These are phyloP conservation scores for Bellardia pandia DNA, from an alignment of 2,888 invertebrate species.

Conservation along the genomic window DNA sequence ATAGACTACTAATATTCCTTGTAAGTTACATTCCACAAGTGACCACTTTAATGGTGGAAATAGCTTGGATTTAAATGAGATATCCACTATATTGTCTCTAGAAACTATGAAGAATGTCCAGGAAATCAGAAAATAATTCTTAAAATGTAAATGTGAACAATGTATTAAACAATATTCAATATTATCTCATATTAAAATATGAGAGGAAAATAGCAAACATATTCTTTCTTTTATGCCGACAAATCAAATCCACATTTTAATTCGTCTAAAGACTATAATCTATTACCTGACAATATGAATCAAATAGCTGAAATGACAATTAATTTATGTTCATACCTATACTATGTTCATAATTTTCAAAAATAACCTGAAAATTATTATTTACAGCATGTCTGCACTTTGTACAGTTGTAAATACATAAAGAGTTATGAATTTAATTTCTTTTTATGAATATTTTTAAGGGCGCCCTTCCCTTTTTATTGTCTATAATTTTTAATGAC, in stretches of 20 bases:
- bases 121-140: too few species aligned
- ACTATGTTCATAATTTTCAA: not conserved
- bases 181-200: not conserved
- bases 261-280: not conserved
- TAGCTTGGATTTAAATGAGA: too few species aligned
- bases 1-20: too few species aligned
- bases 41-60: too few species aligned
- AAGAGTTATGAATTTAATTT: not conserved
- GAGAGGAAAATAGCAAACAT: not conserved
- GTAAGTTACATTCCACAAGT: too few species aligned
- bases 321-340: not conserved
- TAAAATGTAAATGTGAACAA: too few species aligned
- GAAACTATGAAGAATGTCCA: too few species aligned
- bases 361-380: not conserved
- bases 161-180: not conserved
- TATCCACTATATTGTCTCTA: too few species aligned
- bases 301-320: not conserved
- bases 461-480: constrained; percentile 25
- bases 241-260: not conserved
- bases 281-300: not conserved
- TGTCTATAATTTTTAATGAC: not conserved
- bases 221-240: not conserved
- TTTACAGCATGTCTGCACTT: not conserved
- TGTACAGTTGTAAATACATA: not conserved
- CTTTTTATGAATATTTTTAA: not conserved